A percentile compares a stretch with the other conserved stretches of the same genome.
phyloP scores from a whole-genome alignment of 1,140 invertebrate genomes.

The Drosophila biarmipes region DNA sequence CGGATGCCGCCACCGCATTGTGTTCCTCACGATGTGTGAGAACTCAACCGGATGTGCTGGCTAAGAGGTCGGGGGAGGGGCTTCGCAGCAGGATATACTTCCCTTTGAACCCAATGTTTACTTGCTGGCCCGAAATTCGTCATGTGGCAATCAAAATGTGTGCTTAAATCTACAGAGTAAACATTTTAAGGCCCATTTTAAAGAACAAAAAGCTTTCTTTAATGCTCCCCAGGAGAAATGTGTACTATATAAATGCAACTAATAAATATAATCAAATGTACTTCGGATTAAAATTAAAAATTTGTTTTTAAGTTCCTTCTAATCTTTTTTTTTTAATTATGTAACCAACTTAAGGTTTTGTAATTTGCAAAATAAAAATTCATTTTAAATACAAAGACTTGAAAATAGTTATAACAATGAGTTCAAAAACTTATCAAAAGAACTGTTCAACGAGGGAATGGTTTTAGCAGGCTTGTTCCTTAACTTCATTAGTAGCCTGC shows the following conservation, averaged over 20 bases:
- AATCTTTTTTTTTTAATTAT: too few relatives aligned
- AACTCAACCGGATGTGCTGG: conserved; percentile 38
- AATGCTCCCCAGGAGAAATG: too few relatives aligned
- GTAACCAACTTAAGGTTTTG: too few relatives aligned
- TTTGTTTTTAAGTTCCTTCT: too few relatives aligned
- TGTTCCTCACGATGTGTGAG: conserved; percentile 43
- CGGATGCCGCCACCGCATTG: conserved; percentile 34
- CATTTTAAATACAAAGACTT: too few relatives aligned
- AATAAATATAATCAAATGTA: too few relatives aligned
- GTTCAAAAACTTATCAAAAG: too few relatives aligned
- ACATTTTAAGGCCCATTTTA: not conserved
- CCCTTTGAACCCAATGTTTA: conserved; percentile 32
- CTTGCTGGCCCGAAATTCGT: conserved; percentile 12
- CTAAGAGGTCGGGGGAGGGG: not conserved
- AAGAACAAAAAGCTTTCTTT: not conserved
- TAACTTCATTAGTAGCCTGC: not conserved
- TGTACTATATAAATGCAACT: too few relatives aligned
- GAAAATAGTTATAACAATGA: too few relatives aligned
- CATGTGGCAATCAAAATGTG: conserved; percentile 9
- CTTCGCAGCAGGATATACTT: conserved; percentile 19
- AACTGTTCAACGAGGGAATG: too few relatives aligned
- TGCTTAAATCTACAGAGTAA: not conserved
- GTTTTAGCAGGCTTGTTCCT: not conserved
- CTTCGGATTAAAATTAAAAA: too few relatives aligned
- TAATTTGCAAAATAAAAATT: too few relatives aligned